A percentile compares a stretch with the other conserved stretches of the same genome.
phyloP scores from a whole-genome alignment of 2,888 invertebrate genomes.

The Meganola albula region DNA sequence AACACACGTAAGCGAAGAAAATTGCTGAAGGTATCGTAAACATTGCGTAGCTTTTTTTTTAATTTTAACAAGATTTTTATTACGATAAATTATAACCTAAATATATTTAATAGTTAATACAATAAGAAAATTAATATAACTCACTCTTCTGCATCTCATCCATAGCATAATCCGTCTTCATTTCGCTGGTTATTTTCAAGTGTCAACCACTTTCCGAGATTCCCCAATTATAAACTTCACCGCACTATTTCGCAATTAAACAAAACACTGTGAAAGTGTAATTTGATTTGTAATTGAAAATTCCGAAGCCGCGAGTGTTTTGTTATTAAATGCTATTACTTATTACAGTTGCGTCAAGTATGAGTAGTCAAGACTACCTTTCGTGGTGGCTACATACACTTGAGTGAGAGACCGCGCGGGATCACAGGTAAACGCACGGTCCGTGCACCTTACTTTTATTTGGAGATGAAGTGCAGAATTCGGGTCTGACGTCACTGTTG shows the following conservation, averaged over 20 bases:
- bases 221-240: constrained; percentile 40
- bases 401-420: constrained; percentile 49
- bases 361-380: constrained; percentile 54
- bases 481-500: constrained; percentile 26
- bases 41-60: no score
- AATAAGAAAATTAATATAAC: constrained; percentile 25
- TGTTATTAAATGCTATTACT: constrained; percentile 10
- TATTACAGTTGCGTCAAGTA: constrained; percentile 24
- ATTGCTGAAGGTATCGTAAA: no score
- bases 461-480: constrained; percentile 33
- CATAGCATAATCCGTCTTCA: constrained; percentile 77
- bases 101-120: neutral
- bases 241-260: constrained; percentile 50
- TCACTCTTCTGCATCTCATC: constrained; percentile 75
- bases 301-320: constrained; percentile 36
- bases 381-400: constrained; percentile 52
- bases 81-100: no score
- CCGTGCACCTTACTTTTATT: constrained; percentile 57
- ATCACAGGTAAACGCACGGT: constrained; percentile 41
- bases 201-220: constrained; percentile 45
- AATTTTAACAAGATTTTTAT: no score
- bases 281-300: constrained; percentile 60
- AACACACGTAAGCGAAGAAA: no score
- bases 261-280: constrained; percentile 49
- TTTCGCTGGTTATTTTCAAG: constrained; percentile 50